Evolutionary conservation across 2,888 invertebrate species (phyloP).

Genomic region (Thalpophila matura): DNA sequence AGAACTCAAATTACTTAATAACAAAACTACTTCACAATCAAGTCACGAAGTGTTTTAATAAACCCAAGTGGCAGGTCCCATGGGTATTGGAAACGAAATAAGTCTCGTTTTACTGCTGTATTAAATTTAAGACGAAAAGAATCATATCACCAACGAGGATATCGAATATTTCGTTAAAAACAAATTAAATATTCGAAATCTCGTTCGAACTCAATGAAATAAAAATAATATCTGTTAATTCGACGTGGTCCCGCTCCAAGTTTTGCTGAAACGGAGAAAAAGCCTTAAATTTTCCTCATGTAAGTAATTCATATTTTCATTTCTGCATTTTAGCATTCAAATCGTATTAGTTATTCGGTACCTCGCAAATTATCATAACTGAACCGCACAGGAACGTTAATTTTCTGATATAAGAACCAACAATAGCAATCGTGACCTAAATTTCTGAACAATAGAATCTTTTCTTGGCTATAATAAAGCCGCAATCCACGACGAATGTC

Average conservation of each 20-base stretch:
- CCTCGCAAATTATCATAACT: constrained; percentile 37
- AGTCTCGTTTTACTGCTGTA: constrained; percentile 14
- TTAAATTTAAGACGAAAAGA: constrained; percentile 31
- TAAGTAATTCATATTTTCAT: constrained; percentile 39
- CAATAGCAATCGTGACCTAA: constrained; percentile 43
- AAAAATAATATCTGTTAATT: constrained; percentile 47
- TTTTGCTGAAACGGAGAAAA: constrained; percentile 18
- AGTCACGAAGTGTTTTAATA: constrained; percentile 24
- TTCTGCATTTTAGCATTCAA: constrained; percentile 24
- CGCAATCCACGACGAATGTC: constrained; percentile 54
- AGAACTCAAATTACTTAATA: background rate
- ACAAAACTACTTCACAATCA: constrained; percentile 12
- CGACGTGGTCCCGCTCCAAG: constrained; percentile 4
- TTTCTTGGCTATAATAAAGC: constrained; percentile 37
- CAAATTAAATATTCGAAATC: constrained; percentile 36
- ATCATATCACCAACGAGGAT: constrained; percentile 8
- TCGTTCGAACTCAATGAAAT: constrained; percentile 12
- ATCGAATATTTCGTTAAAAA: constrained; percentile 25
- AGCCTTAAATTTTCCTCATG: constrained; percentile 27
- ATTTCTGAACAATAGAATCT: constrained; percentile 33
- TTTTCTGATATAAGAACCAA: constrained; percentile 36
- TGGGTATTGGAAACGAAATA: constrained; percentile 25
- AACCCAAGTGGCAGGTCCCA: constrained; percentile 11
- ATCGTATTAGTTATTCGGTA: constrained; percentile 19
- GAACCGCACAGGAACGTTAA: constrained; percentile 23